Percentiles rank a stretch among this genome's conserved stretches.
Evolutionary conservation across 1,140 invertebrate species (phyloP).

Genomic region (Cherax quadricarinatus): DNA sequence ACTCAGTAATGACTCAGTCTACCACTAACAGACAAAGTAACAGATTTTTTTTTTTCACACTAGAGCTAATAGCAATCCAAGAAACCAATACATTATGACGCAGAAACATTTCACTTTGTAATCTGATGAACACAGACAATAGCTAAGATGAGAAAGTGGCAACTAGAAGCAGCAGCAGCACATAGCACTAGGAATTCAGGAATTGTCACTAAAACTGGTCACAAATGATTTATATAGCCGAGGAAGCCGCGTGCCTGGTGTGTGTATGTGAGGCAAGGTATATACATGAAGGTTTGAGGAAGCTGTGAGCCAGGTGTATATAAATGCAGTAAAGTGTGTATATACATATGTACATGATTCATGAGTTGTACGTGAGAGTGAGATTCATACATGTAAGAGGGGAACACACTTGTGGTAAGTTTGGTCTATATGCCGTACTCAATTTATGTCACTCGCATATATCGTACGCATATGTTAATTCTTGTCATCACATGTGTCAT

Average conservation of each 20-base stretch:
- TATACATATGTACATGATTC: neutral
- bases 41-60: neutral
- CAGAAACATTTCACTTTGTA: neutral
- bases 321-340: too few species aligned
- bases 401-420: neutral
- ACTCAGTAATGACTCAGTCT: neutral
- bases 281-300: neutral
- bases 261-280: neutral
- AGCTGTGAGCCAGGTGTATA: neutral
- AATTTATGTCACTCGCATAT: neutral
- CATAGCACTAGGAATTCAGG: neutral
- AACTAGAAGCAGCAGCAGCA: neutral
- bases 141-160: neutral
- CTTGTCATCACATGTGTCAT: too few species aligned
- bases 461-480: too few species aligned
- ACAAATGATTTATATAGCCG: neutral
- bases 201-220: neutral
- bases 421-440: neutral
- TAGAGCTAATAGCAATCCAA: constrained; percentile 3
- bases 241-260: neutral
- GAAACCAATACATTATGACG: neutral
- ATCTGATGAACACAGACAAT: constrained; percentile 10
- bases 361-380: neutral
- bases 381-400: neutral
- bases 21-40: constrained; percentile 22